Evolutionary conservation across 1,140 invertebrate genomes (phyloP).

Genomic region (Drosophila paulistorum): DNA sequence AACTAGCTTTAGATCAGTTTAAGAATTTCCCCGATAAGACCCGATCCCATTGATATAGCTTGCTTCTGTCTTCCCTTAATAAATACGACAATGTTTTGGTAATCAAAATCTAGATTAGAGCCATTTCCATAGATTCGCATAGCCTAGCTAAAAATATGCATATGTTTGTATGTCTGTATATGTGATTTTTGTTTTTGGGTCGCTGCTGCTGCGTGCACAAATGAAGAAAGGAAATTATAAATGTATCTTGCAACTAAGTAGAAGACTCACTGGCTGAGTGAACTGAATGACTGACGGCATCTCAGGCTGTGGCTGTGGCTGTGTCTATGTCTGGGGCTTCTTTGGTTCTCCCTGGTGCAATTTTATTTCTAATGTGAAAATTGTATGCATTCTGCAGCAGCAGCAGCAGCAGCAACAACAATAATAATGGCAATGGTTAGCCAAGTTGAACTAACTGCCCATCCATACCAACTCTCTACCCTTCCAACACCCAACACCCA

Average conservation of each 20-base stretch:
- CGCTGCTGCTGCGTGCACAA: slow-evolving; percentile 43
- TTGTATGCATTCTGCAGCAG: slow-evolving; percentile 45
- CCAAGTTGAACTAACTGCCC: slow-evolving; percentile 63
- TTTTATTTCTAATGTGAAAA: slow-evolving; percentile 62
- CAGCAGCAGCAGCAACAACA: slow-evolving; percentile 35
- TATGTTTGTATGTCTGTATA: neutral
- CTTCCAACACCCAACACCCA: too few species aligned
- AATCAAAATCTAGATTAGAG: too few species aligned
- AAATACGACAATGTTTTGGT: too few species aligned
- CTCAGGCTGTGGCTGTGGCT: slow-evolving; percentile 5
- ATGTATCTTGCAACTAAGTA: slow-evolving; percentile 36
- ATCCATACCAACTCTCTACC: neutral
- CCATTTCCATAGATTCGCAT: too few species aligned
- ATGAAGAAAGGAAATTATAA: slow-evolving; percentile 37
- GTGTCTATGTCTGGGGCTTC: slow-evolving; percentile 35
- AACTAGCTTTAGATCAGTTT: too few species aligned
- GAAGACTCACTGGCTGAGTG: neutral
- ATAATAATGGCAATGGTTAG: slow-evolving; percentile 54
- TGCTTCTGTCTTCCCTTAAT: too few species aligned
- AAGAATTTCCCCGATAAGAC: too few species aligned
- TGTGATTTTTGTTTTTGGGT: neutral
- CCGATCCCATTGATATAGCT: too few species aligned
- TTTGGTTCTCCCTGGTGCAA: slow-evolving; percentile 27
- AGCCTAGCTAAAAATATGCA: neutral
- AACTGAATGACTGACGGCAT: neutral